phyloP scores from a whole-genome alignment of 2,113 vertebrate genomes.

The Ammodramus savannarum region DNA sequence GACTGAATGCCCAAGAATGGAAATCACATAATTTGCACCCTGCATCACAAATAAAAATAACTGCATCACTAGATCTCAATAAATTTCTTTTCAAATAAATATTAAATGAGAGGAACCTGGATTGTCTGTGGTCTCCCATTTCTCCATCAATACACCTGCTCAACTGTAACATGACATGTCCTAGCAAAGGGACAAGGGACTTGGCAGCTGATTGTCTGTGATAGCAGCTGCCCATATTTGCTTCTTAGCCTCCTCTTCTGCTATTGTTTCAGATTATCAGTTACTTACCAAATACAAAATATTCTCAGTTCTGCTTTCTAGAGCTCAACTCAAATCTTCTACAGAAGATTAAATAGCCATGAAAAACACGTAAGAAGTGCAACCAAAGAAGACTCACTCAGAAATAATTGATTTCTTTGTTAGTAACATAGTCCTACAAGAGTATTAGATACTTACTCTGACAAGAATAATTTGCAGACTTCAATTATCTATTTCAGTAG shows the following conservation, averaged over 20 bases:
- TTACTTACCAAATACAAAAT: not conserved
- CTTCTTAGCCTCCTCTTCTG: not conserved
- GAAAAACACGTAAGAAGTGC: not conserved
- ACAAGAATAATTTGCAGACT: not conserved
- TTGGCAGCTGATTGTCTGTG: not conserved
- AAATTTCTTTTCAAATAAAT: not conserved
- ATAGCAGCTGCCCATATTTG: not conserved
- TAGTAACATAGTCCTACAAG: not conserved
- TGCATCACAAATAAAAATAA: not conserved
- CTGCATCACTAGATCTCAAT: not conserved
- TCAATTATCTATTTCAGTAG: not conserved
- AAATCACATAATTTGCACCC: not conserved
- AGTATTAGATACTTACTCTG: not conserved
- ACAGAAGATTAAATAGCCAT: not conserved
- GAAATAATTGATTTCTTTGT: not conserved
- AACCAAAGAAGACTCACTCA: not conserved
- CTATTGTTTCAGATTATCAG: not conserved
- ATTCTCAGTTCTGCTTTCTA: not conserved
- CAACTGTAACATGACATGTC: not conserved
- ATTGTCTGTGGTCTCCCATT: not conserved
- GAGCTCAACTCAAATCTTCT: not conserved
- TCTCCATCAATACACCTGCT: not conserved
- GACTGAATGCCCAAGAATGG: fast-evolving
- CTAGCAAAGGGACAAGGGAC: not conserved
- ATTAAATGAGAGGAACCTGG: not conserved